Percentiles rank a stretch among this genome's conserved stretches.
These are phyloP conservation scores for Tribolium madens DNA, from an alignment of 1,140 invertebrate genomes.

Conservation along the genomic window DNA sequence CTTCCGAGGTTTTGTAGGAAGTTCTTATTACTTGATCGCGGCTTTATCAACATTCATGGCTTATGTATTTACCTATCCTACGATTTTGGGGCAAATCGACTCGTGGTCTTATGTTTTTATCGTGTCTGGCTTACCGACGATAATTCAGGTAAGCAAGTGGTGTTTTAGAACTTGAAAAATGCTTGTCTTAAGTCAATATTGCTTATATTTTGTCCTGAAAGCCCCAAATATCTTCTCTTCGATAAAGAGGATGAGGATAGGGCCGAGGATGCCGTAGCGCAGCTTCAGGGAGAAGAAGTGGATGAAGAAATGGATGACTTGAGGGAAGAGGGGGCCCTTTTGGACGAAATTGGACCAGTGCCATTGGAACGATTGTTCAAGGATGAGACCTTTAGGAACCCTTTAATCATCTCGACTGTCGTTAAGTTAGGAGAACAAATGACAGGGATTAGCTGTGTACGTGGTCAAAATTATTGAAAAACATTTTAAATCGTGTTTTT, in stretches of 20 bases:
- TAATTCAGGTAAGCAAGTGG: background rate
- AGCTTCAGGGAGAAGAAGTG: constrained; percentile 80
- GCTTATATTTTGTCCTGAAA: constrained; percentile 86
- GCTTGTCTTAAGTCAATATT: background rate
- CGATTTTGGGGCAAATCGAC: background rate
- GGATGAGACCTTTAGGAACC: constrained; percentile 77
- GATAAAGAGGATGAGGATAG: constrained; percentile 78
- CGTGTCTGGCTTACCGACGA: background rate
- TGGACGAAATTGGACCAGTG: constrained; percentile 76
- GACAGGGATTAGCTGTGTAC: constrained; percentile 86
- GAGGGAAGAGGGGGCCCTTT: constrained; percentile 79
- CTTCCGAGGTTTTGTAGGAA: background rate
- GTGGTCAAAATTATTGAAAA: constrained; percentile 49
- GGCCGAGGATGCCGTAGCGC: constrained; percentile 78
- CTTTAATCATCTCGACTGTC: constrained; percentile 81
- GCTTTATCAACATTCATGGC: background rate
- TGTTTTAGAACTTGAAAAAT: background rate
- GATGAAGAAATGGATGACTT: constrained; percentile 88
- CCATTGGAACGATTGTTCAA: constrained; percentile 76
- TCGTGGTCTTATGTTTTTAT: background rate
- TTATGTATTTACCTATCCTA: background rate
- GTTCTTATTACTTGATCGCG: background rate
- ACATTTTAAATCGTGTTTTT: background rate
- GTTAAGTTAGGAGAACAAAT: constrained; percentile 89
- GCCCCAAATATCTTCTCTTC: constrained; percentile 84